Evolutionary conservation across 2,888 invertebrate species (phyloP).

Genomic region (Saturnia japonica): DNA sequence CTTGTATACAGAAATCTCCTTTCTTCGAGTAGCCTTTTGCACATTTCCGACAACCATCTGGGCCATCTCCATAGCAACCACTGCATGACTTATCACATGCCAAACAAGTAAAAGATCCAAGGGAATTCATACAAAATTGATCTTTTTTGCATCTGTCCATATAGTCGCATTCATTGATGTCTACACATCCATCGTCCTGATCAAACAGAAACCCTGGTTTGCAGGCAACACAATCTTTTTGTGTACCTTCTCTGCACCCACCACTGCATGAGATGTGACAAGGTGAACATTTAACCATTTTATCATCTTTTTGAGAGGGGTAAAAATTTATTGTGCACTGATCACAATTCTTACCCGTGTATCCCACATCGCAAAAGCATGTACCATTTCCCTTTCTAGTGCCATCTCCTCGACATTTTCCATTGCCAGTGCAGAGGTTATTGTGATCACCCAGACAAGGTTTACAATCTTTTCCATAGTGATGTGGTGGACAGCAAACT

Average conservation of each 20-base stretch:
- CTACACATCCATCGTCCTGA: conserved; percentile 89
- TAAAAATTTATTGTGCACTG: conserved; percentile 89
- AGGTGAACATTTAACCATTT: conserved; percentile 87
- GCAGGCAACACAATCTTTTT: conserved; percentile 83
- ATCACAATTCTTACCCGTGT: conserved; percentile 89
- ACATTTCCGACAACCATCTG: conserved; percentile 94
- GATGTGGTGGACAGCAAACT: conserved; percentile 92
- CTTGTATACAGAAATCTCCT: conserved; percentile 89
- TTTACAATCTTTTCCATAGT: conserved; percentile 91
- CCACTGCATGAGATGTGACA: conserved; percentile 92
- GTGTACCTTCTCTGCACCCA: conserved; percentile 88
- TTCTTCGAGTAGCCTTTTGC: conserved; percentile 86
- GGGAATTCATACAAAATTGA: conserved; percentile 94
- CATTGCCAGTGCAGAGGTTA: conserved; percentile 90
- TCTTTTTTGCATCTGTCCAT: conserved; percentile 80
- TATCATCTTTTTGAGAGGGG: conserved; percentile 87
- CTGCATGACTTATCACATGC: conserved; percentile 92
- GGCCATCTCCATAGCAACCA: conserved; percentile 93
- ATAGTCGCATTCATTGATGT: conserved; percentile 91
- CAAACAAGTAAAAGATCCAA: conserved; percentile 91
- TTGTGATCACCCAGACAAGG: conserved; percentile 89
- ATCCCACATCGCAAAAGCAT: conserved; percentile 93
- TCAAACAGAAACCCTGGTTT: conserved; percentile 88
- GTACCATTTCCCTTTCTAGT: conserved; percentile 96
- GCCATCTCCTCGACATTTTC: conserved; percentile 91